Conservation (phyloP, 2,797 vertebrate genomes). For the Sebastes kiyomatsui region DNA sequence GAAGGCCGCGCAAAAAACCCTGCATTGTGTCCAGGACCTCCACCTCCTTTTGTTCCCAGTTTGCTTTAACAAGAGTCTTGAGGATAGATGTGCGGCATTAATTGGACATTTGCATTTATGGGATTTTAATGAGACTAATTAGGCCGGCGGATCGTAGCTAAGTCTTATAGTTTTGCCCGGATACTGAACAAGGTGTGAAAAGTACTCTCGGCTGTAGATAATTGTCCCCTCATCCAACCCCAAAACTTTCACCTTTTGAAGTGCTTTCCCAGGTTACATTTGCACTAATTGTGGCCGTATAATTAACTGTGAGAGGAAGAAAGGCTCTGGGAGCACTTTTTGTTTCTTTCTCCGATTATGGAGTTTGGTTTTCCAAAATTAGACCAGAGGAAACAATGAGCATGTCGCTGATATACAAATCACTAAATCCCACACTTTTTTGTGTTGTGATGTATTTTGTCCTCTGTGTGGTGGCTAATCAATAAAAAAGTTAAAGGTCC, state of each 20-base stretch:
- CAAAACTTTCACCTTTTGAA: conserved; percentile 25
- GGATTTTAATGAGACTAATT: conserved; percentile 61
- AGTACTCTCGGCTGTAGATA: neutral
- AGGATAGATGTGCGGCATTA: conserved; percentile 38
- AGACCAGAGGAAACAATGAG: neutral
- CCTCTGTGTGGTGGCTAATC: neutral
- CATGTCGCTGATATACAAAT: neutral
- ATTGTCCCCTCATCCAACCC: conserved; percentile 5
- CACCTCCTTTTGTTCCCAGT: conserved; percentile 47
- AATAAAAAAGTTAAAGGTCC: neutral
- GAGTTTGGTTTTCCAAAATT: neutral
- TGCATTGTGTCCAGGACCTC: conserved; percentile 13
- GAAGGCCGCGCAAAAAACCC: neutral
- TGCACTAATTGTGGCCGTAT: neutral
- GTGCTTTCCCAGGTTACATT: conserved; percentile 4
- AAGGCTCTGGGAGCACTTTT: neutral
- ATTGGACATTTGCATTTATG: conserved; percentile 65
- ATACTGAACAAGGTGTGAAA: conserved; percentile 28
- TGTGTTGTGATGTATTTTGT: neutral
- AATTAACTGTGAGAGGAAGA: neutral
- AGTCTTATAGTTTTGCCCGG: conserved; percentile 2
- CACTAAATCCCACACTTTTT: neutral
- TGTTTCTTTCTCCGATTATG: neutral
- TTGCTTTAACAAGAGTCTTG: conserved; percentile 47
- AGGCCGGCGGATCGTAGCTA: conserved; percentile 3